A percentile compares a stretch with the other conserved stretches of the same genome.
phyloP scores from a whole-genome alignment of 2,113 vertebrate species.

The Mionectes macconnelli region DNA sequence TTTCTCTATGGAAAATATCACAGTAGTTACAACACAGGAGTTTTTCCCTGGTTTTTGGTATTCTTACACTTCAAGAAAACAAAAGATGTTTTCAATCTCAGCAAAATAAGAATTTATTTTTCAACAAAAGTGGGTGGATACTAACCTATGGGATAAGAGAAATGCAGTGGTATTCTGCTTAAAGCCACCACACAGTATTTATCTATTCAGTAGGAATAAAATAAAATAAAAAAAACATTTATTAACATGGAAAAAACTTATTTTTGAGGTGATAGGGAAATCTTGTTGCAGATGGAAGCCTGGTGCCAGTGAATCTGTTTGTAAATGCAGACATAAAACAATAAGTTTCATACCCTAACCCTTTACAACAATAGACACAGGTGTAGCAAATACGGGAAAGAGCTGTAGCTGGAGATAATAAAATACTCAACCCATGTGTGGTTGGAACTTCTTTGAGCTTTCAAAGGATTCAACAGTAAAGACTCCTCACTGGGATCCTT shows the following conservation, averaged over 20 bases:
- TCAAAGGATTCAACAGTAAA: not conserved
- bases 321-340: not conserved
- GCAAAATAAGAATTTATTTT: not conserved
- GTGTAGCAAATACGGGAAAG: not conserved
- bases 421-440: rapidly evolving
- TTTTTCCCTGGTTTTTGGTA: rapidly evolving
- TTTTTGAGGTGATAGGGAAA: not conserved
- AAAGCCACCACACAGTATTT: not conserved
- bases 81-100: not conserved
- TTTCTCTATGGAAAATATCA: not conserved
- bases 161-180: not conserved
- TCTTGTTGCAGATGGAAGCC: not conserved
- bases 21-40: not conserved
- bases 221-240: not conserved
- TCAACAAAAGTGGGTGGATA: not conserved
- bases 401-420: not conserved
- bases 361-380: not conserved
- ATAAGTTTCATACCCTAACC: not conserved
- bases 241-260: not conserved
- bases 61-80: not conserved
- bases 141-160: not conserved
- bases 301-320: not conserved
- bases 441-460: not conserved
- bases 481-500: not conserved
- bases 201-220: not conserved